Base-by-base conservation (phyloP, 2,797 vertebrate species). In the Scyliorhinus canicula region DNA sequence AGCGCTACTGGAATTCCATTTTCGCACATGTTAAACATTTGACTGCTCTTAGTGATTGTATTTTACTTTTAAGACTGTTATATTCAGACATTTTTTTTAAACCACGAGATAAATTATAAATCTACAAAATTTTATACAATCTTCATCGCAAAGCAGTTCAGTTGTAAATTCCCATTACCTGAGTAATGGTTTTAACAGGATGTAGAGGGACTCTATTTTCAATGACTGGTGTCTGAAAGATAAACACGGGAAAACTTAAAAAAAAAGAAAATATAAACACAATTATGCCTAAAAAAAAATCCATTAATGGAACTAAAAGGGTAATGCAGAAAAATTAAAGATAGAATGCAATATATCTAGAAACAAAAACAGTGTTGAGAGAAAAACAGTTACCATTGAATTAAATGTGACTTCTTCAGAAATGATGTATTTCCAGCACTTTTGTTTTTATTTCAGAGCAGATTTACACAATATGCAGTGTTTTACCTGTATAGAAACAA, bases 191-290 rank as follows among this genome's bases (percentile, higher is more conserved):
- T 98, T 98, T 98, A 98, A 97, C 96, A 97, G 97, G 96, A 95
- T 97, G 97, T 96, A 97, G 96, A 98, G 98, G 97, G 96, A 97
- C 97, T 96, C 98, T 97, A 97, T 97, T 98, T 97, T 98, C 98
- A 98, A 97, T 98, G 96, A 98, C 97, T 96, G 98, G 97, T 96
- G 98, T 98, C 98, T 99, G 98, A 97, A 99, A 99, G 99, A 98
- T 97, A 98, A 98, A 98, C 31, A 98, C 95, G 93, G 77, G 98
- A 98, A 97, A 31, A 95, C 96, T 95, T 97, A 86, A 97, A 96
- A 96, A 63, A 97, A 96, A 86, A 52, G 47, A 97, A 96, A 97
- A 96, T 95, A 95, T 96, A 95, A 95, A 96, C 95, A 95, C 96
- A 96, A 96, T 95, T 77, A 19, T 44, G 47, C n/a, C n/a, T 95